These are phyloP conservation scores for Penaeus indicus DNA, from an alignment of 1,140 invertebrate species.

Conservation along the genomic window DNA sequence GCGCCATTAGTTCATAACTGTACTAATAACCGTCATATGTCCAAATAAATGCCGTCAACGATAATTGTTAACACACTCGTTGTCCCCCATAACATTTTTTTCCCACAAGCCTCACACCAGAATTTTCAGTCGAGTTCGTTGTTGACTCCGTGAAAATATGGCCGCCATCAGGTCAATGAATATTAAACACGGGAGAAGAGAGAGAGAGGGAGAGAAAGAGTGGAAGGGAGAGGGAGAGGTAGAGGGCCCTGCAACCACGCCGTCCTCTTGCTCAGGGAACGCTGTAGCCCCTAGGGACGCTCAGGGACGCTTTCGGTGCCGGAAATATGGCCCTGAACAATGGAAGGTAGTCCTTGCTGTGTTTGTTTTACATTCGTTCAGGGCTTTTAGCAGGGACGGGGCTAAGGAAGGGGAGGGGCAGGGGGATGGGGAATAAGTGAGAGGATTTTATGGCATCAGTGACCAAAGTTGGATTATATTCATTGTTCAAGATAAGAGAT, in stretches of 20 bases:
- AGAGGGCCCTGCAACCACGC: neutral
- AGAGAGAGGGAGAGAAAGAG: neutral
- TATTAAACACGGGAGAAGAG: slow-evolving; percentile 51
- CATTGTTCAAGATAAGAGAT: too few species aligned
- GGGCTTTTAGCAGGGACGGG: neutral
- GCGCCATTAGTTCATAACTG: slow-evolving; percentile 54
- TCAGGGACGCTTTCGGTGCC: too few species aligned
- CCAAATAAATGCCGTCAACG: slow-evolving; percentile 50
- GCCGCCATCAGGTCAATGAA: slow-evolving; percentile 59
- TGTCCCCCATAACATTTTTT: slow-evolving; percentile 50
- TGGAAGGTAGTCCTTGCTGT: too few species aligned
- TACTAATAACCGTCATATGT: slow-evolving; percentile 52
- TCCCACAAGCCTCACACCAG: slow-evolving; percentile 42
- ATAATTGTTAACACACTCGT: slow-evolving; percentile 59
- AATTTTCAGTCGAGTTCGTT: slow-evolving; percentile 51
- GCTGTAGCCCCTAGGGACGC: too few species aligned
- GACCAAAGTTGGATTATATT: neutral
- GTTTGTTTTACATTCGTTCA: too few species aligned
- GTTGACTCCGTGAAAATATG: slow-evolving; percentile 57
- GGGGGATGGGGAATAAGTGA: neutral
- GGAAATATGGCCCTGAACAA: neutral
- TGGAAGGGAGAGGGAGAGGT: neutral
- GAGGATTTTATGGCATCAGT: neutral
- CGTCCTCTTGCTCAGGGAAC: too few species aligned
- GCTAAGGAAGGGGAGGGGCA: neutral